Evolutionary conservation across 2,113 vertebrate genomes (phyloP), one percentile per base, ranked within the genome.

Genomic region (Hippoglossus stenolepis): DNA sequence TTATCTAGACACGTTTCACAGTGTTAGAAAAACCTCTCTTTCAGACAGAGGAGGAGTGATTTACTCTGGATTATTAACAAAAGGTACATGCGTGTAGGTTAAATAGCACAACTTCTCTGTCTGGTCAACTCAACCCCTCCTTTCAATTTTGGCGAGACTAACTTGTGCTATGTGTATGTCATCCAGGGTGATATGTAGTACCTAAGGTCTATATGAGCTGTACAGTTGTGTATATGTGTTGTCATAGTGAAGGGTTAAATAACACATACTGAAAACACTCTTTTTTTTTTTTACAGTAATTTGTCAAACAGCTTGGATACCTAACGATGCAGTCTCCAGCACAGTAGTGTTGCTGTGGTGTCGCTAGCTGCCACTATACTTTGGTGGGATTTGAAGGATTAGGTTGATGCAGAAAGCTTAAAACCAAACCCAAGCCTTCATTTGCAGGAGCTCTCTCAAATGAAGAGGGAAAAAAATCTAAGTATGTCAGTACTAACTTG

Each of bases 351-450:
- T 53, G 49, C 73, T 56, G 58, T 68, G 56, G 43, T 38, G 60
- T 65, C 20, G 40, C 65, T 68, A 28, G 28, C 76, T 80, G 67
- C 59, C 56, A 31, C 72, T 73, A 40, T 61, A 70, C 82, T 87
- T 15, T 85, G 73, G 70, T 68, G 68, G 88, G 91, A 91, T 92
- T 94, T 92, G 73, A 76, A 62, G 85, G 91, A 92, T 93, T 89
- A 86, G 62, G 24, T 83, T 75, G 85, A 86, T 78, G 80, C 70
- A 82, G 71, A 89, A 88, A 70, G 85, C 77, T 90, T 92, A 87
- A 89, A 89, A 75, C 77, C 74, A 85, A 85, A 73, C 73, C 56
- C 53, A 35, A 76, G 61, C 66, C 66, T 86, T 87, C 63, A 85
- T 88, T 89, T 81, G 76, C 79, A 88, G 70, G 43, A 87, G 79